Evolutionary conservation across 2,888 invertebrate species (phyloP).

Genomic region (Mystacides longicornis): DNA sequence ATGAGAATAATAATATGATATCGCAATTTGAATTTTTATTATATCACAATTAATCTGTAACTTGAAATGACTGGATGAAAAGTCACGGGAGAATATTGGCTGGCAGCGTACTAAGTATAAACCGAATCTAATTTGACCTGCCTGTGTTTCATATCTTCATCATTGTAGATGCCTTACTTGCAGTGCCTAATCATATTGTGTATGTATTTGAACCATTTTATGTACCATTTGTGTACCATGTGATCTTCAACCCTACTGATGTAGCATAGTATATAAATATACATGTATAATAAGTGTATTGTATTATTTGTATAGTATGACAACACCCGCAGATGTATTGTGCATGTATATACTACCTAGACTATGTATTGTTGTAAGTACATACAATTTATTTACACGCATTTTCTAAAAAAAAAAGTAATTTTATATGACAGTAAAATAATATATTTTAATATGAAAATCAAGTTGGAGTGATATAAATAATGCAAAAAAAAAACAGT

Average conservation of each 20-base stretch:
- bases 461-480: too few relatives aligned
- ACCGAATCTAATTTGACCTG: constrained; percentile 30
- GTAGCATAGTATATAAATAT: constrained; percentile 20
- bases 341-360: constrained; percentile 9
- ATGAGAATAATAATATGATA: too few relatives aligned
- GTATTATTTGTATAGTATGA: constrained; percentile 29
- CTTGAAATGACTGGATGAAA: too few relatives aligned
- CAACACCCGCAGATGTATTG: constrained; percentile 26
- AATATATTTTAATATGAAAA: too few relatives aligned
- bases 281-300: constrained; percentile 25
- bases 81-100: too few relatives aligned
- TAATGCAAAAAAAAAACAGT: too few relatives aligned
- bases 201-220: constrained; percentile 30
- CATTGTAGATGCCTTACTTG: constrained; percentile 81
- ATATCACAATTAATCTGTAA: too few relatives aligned
- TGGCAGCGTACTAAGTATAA: too few relatives aligned
- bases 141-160: constrained; percentile 47
- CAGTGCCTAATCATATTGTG: constrained; percentile 63
- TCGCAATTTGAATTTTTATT: too few relatives aligned
- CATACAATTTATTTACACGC: constrained; percentile 13
- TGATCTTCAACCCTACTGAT: constrained; percentile 27
- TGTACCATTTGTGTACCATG: constrained; percentile 27
- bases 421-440: constrained; percentile 18
- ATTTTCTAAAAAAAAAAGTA: constrained; percentile 18
- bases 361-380: too few relatives aligned